A percentile compares a stretch with the other conserved stretches of the same genome.
Evolutionary conservation across 2,888 invertebrate genomes (phyloP).

Genomic region (Hypomecis punctinalis): DNA sequence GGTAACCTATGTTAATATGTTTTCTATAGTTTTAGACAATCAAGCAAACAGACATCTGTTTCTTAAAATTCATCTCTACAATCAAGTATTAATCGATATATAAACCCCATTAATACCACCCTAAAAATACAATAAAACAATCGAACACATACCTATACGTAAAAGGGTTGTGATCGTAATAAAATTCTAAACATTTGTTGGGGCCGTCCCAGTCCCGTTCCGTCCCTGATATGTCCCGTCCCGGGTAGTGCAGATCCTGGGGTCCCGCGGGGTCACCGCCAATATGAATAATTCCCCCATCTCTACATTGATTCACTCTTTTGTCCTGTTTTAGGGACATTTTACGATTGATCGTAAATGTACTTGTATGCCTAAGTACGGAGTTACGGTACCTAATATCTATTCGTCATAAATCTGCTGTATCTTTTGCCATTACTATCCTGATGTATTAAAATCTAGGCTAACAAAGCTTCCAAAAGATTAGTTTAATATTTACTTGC

Average conservation of each 20-base stretch:
- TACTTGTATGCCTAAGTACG: constrained; percentile 42
- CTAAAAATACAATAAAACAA: constrained; percentile 36
- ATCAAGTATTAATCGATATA: background rate
- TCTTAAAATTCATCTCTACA: no score
- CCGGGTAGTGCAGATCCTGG: constrained; percentile 32
- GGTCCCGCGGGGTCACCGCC: constrained; percentile 56
- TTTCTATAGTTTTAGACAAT: no score
- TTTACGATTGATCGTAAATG: constrained; percentile 66
- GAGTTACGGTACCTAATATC: background rate
- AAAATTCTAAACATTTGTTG: constrained; percentile 58
- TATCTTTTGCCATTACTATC: background rate
- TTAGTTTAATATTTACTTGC: no score
- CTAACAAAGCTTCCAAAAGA: no score
- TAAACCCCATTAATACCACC: constrained; percentile 6
- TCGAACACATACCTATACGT: constrained; percentile 34
- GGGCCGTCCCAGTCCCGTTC: constrained; percentile 44
- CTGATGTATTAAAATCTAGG: no score
- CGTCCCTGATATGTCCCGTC: constrained; percentile 40
- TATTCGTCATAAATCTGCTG: background rate
- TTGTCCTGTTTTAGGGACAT: constrained; percentile 65
- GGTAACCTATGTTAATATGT: no score
- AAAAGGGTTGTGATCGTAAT: constrained; percentile 53
- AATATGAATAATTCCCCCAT: constrained; percentile 73
- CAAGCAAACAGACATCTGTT: no score
- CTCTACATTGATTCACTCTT: constrained; percentile 67